phyloP scores from a whole-genome alignment of 2,888 invertebrate species.

The Sabatieria punctata region DNA sequence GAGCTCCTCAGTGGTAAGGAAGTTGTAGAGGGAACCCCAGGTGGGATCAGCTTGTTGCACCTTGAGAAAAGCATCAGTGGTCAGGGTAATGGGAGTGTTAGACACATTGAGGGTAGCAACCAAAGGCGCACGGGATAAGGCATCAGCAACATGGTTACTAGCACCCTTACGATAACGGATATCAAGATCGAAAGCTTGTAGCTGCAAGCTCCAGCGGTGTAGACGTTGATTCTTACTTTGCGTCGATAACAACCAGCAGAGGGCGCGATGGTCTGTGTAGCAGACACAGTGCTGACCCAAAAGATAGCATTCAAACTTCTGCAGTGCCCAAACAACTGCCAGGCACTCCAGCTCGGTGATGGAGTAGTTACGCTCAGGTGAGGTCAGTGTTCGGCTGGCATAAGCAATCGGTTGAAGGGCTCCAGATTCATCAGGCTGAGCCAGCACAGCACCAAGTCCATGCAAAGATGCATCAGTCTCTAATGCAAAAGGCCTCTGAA shows the following conservation, averaged over 20 bases:
- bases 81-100: background rate
- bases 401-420: constrained; percentile 16
- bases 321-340: constrained; percentile 14
- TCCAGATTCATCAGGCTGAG: constrained; percentile 12
- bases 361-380: constrained; percentile 15
- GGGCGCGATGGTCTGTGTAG: constrained; percentile 11
- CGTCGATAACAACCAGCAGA: constrained; percentile 13
- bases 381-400: constrained; percentile 14
- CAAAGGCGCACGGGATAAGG: constrained; percentile 21
- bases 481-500: constrained; percentile 12
- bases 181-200: constrained; percentile 32
- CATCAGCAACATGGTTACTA: constrained; percentile 32
- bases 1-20: background rate
- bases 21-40: background rate
- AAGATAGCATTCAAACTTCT: constrained; percentile 10
- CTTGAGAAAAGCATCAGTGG: background rate
- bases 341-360: constrained; percentile 17
- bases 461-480: constrained; percentile 17
- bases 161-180: constrained; percentile 33
- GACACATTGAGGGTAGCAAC: background rate
- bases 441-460: constrained; percentile 19
- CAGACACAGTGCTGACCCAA: constrained; percentile 6
- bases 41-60: background rate
- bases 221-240: constrained; percentile 34
- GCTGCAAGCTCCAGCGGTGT: constrained; percentile 34